phyloP scores from a whole-genome alignment of 1,140 invertebrate genomes.

The Schlechtendalia chinensis region DNA sequence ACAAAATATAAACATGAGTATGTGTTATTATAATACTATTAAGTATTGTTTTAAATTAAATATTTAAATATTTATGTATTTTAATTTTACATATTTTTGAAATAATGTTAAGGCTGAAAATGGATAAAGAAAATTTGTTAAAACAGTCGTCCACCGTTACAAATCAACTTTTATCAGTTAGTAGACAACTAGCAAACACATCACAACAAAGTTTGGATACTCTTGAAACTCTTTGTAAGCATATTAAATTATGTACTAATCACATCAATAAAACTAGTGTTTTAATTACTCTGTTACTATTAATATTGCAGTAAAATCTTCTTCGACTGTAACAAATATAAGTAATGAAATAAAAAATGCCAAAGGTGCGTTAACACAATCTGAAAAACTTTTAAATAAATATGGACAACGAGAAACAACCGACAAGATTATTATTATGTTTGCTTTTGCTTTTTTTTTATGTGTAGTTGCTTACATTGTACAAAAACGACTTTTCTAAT shows the following conservation, averaged over 20 bases:
- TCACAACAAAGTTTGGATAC: constrained; percentile 82
- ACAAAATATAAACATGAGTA: too few species aligned
- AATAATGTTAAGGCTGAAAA: constrained; percentile 57
- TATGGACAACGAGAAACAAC: constrained; percentile 91
- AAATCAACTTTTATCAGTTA: constrained; percentile 79
- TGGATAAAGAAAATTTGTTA: constrained; percentile 65
- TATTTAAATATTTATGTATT: too few species aligned
- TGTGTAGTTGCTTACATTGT: constrained; percentile 88
- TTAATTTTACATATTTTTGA: not conserved
- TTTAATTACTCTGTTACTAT: not conserved
- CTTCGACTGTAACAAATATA: constrained; percentile 63
- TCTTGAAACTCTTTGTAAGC: constrained; percentile 72
- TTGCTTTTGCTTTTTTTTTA: constrained; percentile 90
- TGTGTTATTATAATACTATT: too few species aligned
- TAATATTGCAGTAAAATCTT: constrained; percentile 59
- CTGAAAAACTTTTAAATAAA: constrained; percentile 87
- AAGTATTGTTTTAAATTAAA: too few species aligned
- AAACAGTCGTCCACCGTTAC: constrained; percentile 72
- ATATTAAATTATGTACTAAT: constrained; percentile 28
- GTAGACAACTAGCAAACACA: constrained; percentile 79
- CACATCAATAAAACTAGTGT: constrained; percentile 22
- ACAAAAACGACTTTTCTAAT: constrained; percentile 81
- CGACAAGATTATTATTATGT: constrained; percentile 86
- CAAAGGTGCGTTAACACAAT: constrained; percentile 80
- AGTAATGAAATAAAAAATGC: constrained; percentile 82